Evolutionary conservation across 2,113 vertebrate species (phyloP), one percentile per base, ranked within the genome.

Genomic region (Chinchilla lanigera): DNA sequence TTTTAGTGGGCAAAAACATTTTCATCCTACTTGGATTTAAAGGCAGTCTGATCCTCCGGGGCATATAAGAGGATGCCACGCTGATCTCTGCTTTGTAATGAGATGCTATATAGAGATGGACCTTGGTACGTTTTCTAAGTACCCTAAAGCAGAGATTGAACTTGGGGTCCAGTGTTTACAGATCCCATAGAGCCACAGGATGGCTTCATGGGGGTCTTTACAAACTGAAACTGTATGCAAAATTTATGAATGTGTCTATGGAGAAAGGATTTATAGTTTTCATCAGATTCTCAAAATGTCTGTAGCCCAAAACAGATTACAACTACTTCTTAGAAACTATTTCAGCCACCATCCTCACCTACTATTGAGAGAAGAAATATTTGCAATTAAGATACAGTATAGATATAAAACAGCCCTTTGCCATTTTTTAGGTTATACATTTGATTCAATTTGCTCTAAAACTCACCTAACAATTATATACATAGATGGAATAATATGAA

Each of bases 1-100:
- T 90, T 97, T 96, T 88, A 97, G 95, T 80, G 54, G 87, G 52
- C 22, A 96, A 65, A 95, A 95, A 90, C 58, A 97, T 89, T 95
- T 97, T 61, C 87, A 93, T 81, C 35, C 54, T 86, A 84, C 47
- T 96, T 94, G 13, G 61, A 92, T 96, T 96, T 30, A 52, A 95
- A 86, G n/a, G 30, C 60, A 94, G 93, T 67, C 14, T 80, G 77
- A 92, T 94, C 93, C 78, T 92, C 44, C 28, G 89, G 65, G 24
- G n/a, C 44, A 93, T 80, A 71, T 75, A 71, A 85, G 50, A 94
- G 83, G 77, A 93, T 84, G 52, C 56, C 24, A 93, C 73, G 38
- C 30, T 94, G 81, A 90, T 5, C 90, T 89, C 63, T 73, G 38
- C 44, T 41, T 56, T 90, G 30, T 86, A 87, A 33, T 77, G 80